phyloP scores from a whole-genome alignment of 1,140 invertebrate species.

The Mylabris phalerata region DNA sequence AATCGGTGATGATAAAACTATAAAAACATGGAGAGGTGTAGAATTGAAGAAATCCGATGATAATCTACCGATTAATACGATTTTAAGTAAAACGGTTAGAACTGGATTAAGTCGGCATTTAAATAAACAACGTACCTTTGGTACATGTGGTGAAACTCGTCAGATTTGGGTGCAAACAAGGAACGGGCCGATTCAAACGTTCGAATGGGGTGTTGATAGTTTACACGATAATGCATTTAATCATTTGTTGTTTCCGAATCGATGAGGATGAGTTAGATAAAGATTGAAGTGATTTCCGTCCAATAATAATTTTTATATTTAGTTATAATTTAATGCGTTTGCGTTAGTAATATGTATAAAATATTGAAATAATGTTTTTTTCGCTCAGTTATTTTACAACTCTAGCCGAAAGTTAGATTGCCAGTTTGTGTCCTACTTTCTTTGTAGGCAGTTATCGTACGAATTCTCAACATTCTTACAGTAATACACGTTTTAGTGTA shows the following conservation, averaged over 20 bases:
- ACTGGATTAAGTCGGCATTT: slow-evolving; percentile 80
- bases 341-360: too few relatives aligned
- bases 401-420: not conserved
- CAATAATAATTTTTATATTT: too few relatives aligned
- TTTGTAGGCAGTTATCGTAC: not conserved
- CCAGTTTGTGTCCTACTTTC: slow-evolving; percentile 9
- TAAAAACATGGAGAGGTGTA: slow-evolving; percentile 82
- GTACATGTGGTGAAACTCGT: slow-evolving; percentile 89
- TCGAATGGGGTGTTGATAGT: slow-evolving; percentile 90
- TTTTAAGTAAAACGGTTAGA: slow-evolving; percentile 57
- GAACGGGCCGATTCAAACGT: slow-evolving; percentile 77
- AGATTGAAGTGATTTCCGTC: too few relatives aligned
- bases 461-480: not conserved
- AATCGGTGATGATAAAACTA: slow-evolving; percentile 90
- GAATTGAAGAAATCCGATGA: slow-evolving; percentile 49
- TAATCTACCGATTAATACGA: slow-evolving; percentile 70
- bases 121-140: slow-evolving; percentile 71
- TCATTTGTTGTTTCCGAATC: slow-evolving; percentile 37
- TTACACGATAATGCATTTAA: slow-evolving; percentile 86
- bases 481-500: slow-evolving; percentile 13
- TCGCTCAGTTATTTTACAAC: too few relatives aligned
- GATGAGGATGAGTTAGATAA: too few relatives aligned
- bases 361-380: too few relatives aligned
- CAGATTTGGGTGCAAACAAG: slow-evolving; percentile 83
- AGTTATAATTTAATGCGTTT: too few relatives aligned